Conservation (phyloP, 2,797 vertebrate species). For the Danio albolineatus region DNA sequence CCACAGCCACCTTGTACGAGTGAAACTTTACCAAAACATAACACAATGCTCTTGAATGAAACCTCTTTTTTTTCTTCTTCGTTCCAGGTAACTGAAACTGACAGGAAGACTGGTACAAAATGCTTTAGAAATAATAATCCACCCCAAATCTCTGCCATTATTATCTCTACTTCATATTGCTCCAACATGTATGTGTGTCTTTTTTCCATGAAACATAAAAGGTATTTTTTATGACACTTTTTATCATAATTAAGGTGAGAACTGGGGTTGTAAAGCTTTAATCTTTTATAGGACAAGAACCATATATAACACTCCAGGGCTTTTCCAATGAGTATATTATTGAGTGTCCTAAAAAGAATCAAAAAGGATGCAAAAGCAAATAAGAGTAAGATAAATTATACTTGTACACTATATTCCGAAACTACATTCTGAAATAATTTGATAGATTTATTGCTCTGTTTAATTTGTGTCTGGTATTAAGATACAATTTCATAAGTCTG, state of each 20-base stretch:
- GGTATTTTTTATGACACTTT: too few relatives aligned
- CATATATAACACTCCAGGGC: too few relatives aligned
- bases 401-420: too few relatives aligned
- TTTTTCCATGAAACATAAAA: too few relatives aligned
- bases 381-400: neutral
- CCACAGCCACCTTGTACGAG: neutral
- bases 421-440: neutral
- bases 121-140: neutral
- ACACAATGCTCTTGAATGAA: conserved; percentile 30
- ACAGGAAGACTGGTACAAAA: conserved; percentile 8
- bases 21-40: conserved; percentile 33
- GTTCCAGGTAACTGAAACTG: conserved; percentile 43
- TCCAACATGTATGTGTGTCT: too few relatives aligned
- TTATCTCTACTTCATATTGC: neutral
- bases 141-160: neutral
- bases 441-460: neutral
- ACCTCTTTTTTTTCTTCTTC: conserved; percentile 6
- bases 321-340: too few relatives aligned
- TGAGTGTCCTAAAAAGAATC: too few relatives aligned
- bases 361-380: neutral
- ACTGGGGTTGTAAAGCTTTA: too few relatives aligned
- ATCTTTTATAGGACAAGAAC: too few relatives aligned
- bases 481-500: too few relatives aligned
- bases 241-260: too few relatives aligned
- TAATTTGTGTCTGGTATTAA: too few relatives aligned